phyloP scores from a whole-genome alignment of 2,888 invertebrate species.

The Meloe dianella region DNA sequence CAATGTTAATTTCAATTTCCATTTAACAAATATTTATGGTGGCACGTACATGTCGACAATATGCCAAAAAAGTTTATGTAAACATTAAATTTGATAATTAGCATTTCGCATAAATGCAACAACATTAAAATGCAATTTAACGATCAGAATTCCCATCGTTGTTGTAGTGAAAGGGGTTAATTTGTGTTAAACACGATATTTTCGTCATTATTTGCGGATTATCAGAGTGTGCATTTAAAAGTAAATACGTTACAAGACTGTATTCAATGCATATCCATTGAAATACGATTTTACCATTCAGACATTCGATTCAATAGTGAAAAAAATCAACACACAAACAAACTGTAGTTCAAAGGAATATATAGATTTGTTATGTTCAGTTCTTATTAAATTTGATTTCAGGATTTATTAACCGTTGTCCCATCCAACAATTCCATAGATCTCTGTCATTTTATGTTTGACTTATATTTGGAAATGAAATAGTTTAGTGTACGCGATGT shows the following conservation, averaged over 20 bases:
- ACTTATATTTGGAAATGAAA: neutral
- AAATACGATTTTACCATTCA: constrained; percentile 14
- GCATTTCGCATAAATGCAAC: neutral
- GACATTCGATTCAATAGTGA: neutral
- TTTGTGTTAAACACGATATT: constrained; percentile 24
- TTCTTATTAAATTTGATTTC: neutral
- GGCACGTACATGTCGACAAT: neutral
- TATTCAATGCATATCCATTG: constrained; percentile 25
- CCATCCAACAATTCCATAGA: neutral
- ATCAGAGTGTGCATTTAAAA: constrained; percentile 22
- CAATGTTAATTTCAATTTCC: neutral
- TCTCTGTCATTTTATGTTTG: neutral
- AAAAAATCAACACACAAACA: too few relatives aligned
- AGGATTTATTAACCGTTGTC: neutral
- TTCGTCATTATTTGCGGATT: constrained; percentile 35
- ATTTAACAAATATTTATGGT: neutral
- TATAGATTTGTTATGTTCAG: neutral
- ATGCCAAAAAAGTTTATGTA: neutral
- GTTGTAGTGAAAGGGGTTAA: neutral
- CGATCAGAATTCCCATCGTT: neutral
- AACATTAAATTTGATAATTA: neutral
- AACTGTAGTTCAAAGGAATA: neutral
- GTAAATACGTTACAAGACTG: constrained; percentile 28
- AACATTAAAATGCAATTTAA: neutral
- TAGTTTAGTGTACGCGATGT: neutral